phyloP scores from a whole-genome alignment of 2,113 vertebrate genomes.

The Dasyurus viverrinus region DNA sequence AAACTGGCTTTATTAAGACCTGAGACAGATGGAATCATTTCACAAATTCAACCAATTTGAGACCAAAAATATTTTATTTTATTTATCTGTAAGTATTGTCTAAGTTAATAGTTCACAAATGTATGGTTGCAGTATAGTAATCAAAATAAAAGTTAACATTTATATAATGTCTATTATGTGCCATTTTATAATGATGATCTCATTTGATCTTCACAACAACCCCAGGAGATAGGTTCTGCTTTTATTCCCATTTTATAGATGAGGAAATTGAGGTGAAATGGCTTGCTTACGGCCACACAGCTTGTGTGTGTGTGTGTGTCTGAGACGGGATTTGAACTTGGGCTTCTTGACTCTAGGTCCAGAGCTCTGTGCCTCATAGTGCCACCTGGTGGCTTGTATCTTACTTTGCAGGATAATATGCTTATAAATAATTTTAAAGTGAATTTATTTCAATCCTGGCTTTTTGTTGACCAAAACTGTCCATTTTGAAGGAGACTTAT shows the following conservation, averaged over 20 bases:
- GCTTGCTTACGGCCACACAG: background rate
- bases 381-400: background rate
- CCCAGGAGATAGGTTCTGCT: background rate
- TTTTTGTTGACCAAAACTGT: background rate
- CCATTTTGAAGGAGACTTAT: background rate
- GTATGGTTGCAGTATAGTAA: background rate
- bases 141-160: background rate
- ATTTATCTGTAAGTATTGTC: background rate
- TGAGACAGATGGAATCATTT: slow-evolving; percentile 9
- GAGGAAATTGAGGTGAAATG: background rate
- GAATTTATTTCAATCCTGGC: background rate
- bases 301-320: background rate
- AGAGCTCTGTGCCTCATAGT: background rate
- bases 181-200: background rate
- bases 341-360: background rate
- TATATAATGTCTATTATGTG: background rate
- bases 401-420: background rate
- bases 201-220: background rate
- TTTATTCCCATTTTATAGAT: background rate
- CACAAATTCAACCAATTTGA: slow-evolving; percentile 13
- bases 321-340: background rate
- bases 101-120: background rate
- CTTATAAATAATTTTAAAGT: background rate
- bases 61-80: background rate
- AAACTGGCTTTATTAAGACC: background rate